A percentile compares a stretch with the other conserved stretches of the same genome.
These are phyloP conservation scores for Cichlasoma orientale DNA, from an alignment of 2,797 vertebrate species.

Conservation along the genomic window DNA sequence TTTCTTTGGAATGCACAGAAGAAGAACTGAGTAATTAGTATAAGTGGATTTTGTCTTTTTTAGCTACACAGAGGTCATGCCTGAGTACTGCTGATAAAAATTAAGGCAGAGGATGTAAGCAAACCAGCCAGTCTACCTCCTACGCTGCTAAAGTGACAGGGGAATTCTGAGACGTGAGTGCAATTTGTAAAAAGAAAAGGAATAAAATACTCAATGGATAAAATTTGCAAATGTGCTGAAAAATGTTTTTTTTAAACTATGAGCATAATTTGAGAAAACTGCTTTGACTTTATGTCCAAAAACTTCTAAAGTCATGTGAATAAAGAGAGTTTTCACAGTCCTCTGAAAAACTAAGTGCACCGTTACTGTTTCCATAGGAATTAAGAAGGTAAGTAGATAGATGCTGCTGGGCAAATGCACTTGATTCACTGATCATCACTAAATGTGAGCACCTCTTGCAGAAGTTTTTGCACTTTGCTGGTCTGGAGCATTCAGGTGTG, in stretches of 20 bases:
- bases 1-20: constrained; percentile 11
- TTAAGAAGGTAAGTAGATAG: background rate
- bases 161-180: background rate
- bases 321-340: background rate
- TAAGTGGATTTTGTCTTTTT: background rate
- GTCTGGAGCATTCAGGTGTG: no score
- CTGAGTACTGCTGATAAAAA: background rate
- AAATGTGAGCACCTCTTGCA: no score
- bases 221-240: background rate
- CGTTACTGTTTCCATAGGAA: background rate
- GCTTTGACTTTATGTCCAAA: background rate
- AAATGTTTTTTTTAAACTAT: no score
- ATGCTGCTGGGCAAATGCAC: background rate
- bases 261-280: background rate
- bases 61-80: background rate
- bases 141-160: background rate
- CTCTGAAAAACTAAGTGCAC: background rate
- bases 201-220: background rate
- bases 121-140: background rate
- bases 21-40: background rate
- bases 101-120: background rate
- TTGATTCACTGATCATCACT: no score
- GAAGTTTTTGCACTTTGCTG: no score
- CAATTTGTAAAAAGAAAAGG: background rate
- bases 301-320: background rate